Conservation (phyloP, 2,113 vertebrate species). For the Dipodomys merriami region DNA sequence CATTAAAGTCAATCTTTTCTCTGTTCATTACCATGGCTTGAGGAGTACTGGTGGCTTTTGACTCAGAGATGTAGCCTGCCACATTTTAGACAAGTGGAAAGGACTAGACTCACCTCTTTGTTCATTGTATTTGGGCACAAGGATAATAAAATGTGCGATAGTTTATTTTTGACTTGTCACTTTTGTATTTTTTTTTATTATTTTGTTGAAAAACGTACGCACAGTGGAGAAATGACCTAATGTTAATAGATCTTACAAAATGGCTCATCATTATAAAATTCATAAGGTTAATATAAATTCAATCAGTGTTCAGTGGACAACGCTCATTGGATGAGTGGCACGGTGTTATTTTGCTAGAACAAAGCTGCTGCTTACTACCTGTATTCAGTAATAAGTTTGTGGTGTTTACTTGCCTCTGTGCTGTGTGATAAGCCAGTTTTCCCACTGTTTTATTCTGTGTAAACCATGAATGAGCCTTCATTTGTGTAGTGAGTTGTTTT, state of each 20-base stretch:
- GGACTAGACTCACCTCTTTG: background rate
- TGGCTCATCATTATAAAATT: background rate
- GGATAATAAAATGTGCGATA: background rate
- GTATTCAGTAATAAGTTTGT: background rate
- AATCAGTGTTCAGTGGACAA: background rate
- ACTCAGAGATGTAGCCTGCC: background rate
- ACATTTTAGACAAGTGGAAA: conserved; percentile 6
- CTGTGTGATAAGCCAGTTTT: background rate
- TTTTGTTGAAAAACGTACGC: background rate
- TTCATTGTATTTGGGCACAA: conserved; percentile 46
- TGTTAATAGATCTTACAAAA: background rate
- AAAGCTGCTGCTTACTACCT: background rate
- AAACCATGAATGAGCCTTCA: background rate
- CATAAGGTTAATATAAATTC: background rate
- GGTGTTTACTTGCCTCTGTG: rapidly evolving
- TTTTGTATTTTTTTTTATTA: background rate
- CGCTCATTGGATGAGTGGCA: background rate
- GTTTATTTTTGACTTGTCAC: conserved; percentile 26
- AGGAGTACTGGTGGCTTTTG: background rate
- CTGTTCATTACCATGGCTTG: background rate
- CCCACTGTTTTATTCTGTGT: background rate
- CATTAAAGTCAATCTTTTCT: background rate
- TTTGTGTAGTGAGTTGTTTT: conserved; percentile 11
- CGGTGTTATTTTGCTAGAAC: background rate
- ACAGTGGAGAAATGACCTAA: background rate